Percentiles rank a stretch among this genome's conserved stretches.
phyloP scores from a whole-genome alignment of 2,888 invertebrate genomes.

The Amphipoea oculea region DNA sequence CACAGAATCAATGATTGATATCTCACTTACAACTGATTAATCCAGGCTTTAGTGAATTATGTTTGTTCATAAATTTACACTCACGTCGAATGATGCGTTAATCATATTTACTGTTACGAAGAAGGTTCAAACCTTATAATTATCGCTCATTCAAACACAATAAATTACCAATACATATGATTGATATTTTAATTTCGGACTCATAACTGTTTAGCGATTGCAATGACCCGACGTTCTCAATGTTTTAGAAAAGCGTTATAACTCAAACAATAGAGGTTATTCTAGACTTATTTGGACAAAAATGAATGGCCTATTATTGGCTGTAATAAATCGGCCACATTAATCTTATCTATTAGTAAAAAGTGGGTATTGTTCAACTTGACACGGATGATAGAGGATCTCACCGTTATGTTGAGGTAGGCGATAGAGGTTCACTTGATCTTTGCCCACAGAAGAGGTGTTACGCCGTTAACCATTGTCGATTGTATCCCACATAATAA shows the following conservation, averaged over 20 bases:
- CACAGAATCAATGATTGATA: slow-evolving; percentile 64
- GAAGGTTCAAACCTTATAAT: slow-evolving; percentile 63
- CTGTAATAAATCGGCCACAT: slow-evolving; percentile 61
- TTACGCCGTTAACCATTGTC: slow-evolving; percentile 65
- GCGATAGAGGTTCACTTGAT: slow-evolving; percentile 59
- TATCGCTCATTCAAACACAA: slow-evolving; percentile 69
- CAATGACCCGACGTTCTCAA: slow-evolving; percentile 60
- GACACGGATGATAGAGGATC: slow-evolving; percentile 62
- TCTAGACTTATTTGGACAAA: slow-evolving; percentile 24
- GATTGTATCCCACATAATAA: slow-evolving; percentile 43
- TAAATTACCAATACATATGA: slow-evolving; percentile 68
- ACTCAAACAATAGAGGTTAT: slow-evolving; percentile 55
- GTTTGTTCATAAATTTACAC: slow-evolving; percentile 51
- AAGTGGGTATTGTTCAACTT: slow-evolving; percentile 65
- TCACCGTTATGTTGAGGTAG: slow-evolving; percentile 69
- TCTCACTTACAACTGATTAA: slow-evolving; percentile 57
- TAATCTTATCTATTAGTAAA: slow-evolving; percentile 58
- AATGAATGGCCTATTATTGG: slow-evolving; percentile 47
- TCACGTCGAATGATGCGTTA: slow-evolving; percentile 55
- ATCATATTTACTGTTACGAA: slow-evolving; percentile 67
- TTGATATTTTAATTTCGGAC: slow-evolving; percentile 72
- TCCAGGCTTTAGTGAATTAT: slow-evolving; percentile 53
- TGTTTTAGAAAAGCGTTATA: slow-evolving; percentile 35
- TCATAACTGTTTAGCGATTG: slow-evolving; percentile 70
- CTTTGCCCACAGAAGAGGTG: slow-evolving; percentile 51